Conservation (phyloP, 2,113 vertebrate species). For the Arizona elegans region DNA sequence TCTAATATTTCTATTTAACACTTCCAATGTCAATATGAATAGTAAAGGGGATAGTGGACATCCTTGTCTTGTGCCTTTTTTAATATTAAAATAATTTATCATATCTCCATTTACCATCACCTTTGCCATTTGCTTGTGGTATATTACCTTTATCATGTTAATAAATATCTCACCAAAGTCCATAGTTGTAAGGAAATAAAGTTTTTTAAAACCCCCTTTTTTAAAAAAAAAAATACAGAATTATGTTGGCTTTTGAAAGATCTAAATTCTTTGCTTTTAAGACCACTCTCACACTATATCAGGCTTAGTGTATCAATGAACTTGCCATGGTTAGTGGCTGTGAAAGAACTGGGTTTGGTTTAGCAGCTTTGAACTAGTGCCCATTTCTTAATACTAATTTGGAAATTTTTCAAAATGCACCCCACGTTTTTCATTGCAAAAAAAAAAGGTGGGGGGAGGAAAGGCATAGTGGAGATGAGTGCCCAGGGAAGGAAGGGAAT, state of each 20-base stretch:
- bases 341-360: not conserved
- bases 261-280: not conserved
- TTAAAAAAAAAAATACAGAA: not conserved
- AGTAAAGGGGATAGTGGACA: too few relatives aligned
- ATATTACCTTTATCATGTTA: too few relatives aligned
- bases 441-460: not conserved
- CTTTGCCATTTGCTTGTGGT: too few relatives aligned
- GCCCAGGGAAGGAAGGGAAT: not conserved
- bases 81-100: too few relatives aligned
- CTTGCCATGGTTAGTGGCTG: not conserved
- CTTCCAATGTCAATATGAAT: too few relatives aligned
- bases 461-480: not conserved
- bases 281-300: not conserved
- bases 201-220: fast-evolving
- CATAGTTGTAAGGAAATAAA: not conserved
- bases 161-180: too few relatives aligned
- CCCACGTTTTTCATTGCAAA: not conserved
- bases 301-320: not conserved
- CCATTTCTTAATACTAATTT: not conserved
- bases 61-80: too few relatives aligned
- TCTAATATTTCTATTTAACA: too few relatives aligned
- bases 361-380: not conserved
- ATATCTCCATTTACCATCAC: too few relatives aligned
- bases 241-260: not conserved
- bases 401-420: not conserved